Evolutionary conservation across 2,888 invertebrate species (phyloP).

Genomic region (Eurytoma californica): DNA sequence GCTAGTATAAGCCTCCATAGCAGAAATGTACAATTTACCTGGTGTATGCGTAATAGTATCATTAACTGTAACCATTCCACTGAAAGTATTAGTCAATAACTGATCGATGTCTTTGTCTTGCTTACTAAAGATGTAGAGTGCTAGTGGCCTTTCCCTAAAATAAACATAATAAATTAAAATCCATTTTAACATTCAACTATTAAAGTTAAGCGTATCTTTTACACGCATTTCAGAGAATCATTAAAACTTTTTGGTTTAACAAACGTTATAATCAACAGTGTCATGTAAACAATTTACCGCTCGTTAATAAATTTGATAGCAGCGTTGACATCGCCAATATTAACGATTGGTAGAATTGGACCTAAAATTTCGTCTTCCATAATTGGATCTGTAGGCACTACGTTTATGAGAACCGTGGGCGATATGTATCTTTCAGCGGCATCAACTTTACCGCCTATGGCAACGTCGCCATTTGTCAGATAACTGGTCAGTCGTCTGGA

Average conservation of each 20-base stretch:
- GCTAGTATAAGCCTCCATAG: neutral
- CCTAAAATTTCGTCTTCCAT: slow-evolving; percentile 98
- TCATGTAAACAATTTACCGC: slow-evolving; percentile 78
- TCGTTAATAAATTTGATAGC: slow-evolving; percentile 93
- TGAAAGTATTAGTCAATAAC: slow-evolving; percentile 84
- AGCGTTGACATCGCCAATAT: slow-evolving; percentile 89
- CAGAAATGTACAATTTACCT: slow-evolving; percentile 73
- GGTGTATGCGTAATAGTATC: slow-evolving; percentile 90
- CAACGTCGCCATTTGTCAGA: slow-evolving; percentile 84
- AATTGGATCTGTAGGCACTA: slow-evolving; percentile 83
- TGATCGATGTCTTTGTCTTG: slow-evolving; percentile 78
- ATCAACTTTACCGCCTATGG: slow-evolving; percentile 87
- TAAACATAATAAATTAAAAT: neutral
- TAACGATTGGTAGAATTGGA: slow-evolving; percentile 93
- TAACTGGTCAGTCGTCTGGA: slow-evolving; percentile 84
- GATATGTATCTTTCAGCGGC: slow-evolving; percentile 86
- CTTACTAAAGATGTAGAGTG: slow-evolving; percentile 89
- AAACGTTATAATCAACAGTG: too few species aligned
- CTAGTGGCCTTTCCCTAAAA: slow-evolving; percentile 91
- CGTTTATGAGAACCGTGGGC: slow-evolving; percentile 89
- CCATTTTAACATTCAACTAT: too few species aligned
- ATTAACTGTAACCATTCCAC: slow-evolving; percentile 89
- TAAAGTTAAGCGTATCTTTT: too few species aligned
- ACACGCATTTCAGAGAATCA: too few species aligned
- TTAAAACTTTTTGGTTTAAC: too few species aligned